Base-by-base conservation (phyloP, 2,113 vertebrate species). In the Thunnus maccoyii region DNA sequence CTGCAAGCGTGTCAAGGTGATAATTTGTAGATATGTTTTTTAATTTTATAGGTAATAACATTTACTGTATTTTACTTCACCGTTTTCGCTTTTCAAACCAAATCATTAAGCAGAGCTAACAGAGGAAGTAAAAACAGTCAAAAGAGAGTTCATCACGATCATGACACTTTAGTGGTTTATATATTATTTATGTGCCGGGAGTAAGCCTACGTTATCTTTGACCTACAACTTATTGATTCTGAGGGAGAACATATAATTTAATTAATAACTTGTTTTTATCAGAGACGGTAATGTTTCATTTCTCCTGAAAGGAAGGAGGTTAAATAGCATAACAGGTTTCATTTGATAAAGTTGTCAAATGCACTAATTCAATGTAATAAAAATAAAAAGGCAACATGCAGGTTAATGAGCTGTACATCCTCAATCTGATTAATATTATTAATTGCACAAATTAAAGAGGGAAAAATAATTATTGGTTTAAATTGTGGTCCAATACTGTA, bases 111-210 rank as follows among this genome's bases (percentile, higher is more conserved):
- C 13, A 16, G 50, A n/a, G 16, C 55, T 14, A 75, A 25, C 44
- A 54, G 64, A 61, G 32, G 18, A 65, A 71, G 74, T 60, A 36
- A 78, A 30, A 61, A 66, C 65, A 56, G 30, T 12, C 9, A 41
- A 41, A 27, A 11, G 3, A 32, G 58, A 55, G 57, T 46, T 55
- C 57, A 65, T 55, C 47, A 52, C 44, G 67, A 72, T 78, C 44
- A 52, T 17, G 32, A 65, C 46, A 69, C 50, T 30, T 32, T 0
- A 32, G 18, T 25, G 57, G n/a, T 73, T 57, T 18, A 41, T 9
- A 13, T 51, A 30, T 84, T 78, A 86, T 70, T 61, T 51, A 80
- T 63, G 30, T 17, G 51, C 27, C 6, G 16, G 41, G 46, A 58
- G 55, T 47, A 16, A 64, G 44, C 46, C 51, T 22, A 27, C n/a